Base-by-base conservation (phyloP, 1,140 invertebrate species). In the Chrysopa pallens region DNA sequence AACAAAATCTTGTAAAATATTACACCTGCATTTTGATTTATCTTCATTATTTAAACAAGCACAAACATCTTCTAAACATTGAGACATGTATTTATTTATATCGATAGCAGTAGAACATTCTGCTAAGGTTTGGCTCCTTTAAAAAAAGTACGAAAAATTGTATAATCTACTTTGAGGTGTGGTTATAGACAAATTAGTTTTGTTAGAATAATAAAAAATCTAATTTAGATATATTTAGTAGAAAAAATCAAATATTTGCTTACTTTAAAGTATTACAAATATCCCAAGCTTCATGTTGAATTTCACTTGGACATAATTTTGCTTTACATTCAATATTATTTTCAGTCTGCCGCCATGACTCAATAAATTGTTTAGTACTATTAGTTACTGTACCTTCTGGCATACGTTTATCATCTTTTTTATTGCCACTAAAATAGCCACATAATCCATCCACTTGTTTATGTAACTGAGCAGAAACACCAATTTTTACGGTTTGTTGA, bases 381-480 rank as follows among this genome's bases (percentile, higher is more conserved):
- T 60, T 52, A 3, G 77, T 70, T 8, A 68, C 48, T 14, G 49
- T 57, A 1, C 81, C 83, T 55, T 77, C 69, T 0, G 83, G 82
- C 45, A 73, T 69, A 8, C 72, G 63, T 38, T 74, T 75, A 52
- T 89, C 84, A 54, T 87, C 80, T 15, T 50, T 47, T 0, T 57
- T 42, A 27, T 72, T 59, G 1, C 73, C 73, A 58, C 84, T 78
- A 53, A 75, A 84, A 42, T 70, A 77, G 4, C 85, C 85, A 51
- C 85, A 89, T 1, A 89, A 52, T 1, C 85, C 84, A 52, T 84
- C 79, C 0, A 88, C 73, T 39, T 68, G 60, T 3, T 67, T 61
- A 28, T 59, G 50, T 29, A 77, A 63, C 48, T 70, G 70, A n/a
- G 69, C 67, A 0, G 68, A 65, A 43, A 86, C 73, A 42, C 76